Base-by-base conservation (phyloP, 2,797 vertebrate genomes). In the Austrolebias charrua region DNA sequence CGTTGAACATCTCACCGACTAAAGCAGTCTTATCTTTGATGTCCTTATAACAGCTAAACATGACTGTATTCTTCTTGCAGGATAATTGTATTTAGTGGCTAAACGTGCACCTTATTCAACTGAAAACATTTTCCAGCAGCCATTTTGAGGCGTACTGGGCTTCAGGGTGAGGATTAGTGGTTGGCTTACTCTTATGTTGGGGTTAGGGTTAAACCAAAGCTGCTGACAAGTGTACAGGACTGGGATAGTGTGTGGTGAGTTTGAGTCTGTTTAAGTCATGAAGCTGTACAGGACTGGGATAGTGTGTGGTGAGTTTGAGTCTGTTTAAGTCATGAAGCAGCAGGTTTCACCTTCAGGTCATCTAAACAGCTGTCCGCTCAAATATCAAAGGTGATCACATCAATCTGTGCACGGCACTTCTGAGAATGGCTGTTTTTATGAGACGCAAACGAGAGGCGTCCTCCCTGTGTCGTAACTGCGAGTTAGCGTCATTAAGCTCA, bases 331-430 rank as follows among this genome's bases (percentile, higher is more conserved):
- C 55, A 71, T n/a, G 16, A 19, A 57, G 70, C 59, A 45, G 57
- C 43, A 60, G 59, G 50, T 78, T 80, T 74, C 55, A 29, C 69
- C 86, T 80, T 40, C 28, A 0, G 77, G 88, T 29, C 42, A 4
- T 15, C 51, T 60, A 51, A 81, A 79, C 84, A 85, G 82, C 84
- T 86, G 80, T 67, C 55, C 38, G 82, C 68, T 90, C 78, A 55
- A 40, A 86, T 89, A 88, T 88, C 86, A 90, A 90, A 90, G 84
- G 52, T 69, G 59, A 47, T 13, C 71, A 64, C 61, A 73, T 74
- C 42, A 24, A 55, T 60, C 71, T 48, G 50, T 57, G 18, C 57
- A 80, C 66, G 74, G 80, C 80, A 80, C 74, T 75, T 65, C 19
- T 33, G 67, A 75, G 68, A 43, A 2, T 74, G 40, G 42, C 19